A percentile compares a stretch with the other conserved stretches of the same genome.
Evolutionary conservation across 2,888 invertebrate genomes (phyloP).

Genomic region (Stenodema calcarata): DNA sequence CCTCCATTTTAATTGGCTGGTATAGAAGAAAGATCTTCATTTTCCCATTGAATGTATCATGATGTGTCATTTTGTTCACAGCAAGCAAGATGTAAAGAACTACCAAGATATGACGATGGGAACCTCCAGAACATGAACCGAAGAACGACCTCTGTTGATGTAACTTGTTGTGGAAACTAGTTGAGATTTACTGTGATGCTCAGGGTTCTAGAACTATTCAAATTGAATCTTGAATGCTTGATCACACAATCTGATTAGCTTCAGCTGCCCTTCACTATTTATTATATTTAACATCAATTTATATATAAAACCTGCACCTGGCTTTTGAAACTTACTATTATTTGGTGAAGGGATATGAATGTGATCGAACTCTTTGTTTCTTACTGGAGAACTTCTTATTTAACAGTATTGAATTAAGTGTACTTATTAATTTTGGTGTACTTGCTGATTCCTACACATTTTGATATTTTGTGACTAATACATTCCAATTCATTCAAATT

Average conservation of each 20-base stretch:
- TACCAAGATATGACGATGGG: constrained; percentile 74
- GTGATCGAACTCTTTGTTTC: background rate
- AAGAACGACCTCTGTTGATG: constrained; percentile 73
- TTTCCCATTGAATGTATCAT: no score
- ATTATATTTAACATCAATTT: background rate
- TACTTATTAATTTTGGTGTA: background rate
- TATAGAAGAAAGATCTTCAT: no score
- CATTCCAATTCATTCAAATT: background rate
- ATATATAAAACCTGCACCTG: background rate
- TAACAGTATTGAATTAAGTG: background rate
- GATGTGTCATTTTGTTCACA: constrained; percentile 60
- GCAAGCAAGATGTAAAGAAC: constrained; percentile 86
- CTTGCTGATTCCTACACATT: background rate
- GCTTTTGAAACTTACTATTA: background rate
- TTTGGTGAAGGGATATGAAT: background rate
- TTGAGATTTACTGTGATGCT: constrained; percentile 28
- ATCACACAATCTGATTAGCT: constrained; percentile 8
- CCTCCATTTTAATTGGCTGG: no score
- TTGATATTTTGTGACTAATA: background rate
- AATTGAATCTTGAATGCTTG: background rate
- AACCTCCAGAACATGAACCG: constrained; percentile 75
- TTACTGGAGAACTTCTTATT: background rate
- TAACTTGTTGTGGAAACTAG: constrained; percentile 65
- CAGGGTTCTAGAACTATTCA: background rate
- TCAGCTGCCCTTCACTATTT: background rate